These are phyloP conservation scores for Otocyon megalotis DNA, from an alignment of 2,113 vertebrate species.

Conservation along the genomic window DNA sequence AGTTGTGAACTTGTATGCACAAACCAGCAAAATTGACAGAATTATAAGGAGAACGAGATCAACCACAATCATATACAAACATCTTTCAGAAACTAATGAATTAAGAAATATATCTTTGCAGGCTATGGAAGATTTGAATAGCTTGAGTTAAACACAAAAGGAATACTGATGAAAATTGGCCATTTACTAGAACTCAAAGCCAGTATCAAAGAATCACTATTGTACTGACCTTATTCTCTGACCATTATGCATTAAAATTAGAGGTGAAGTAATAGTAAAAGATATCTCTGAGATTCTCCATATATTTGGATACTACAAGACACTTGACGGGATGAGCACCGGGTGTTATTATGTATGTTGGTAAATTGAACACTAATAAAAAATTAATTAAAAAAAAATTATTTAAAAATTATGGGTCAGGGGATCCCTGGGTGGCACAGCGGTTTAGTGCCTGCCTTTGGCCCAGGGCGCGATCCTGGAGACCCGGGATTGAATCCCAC, in stretches of 20 bases:
- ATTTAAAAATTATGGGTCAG: not conserved
- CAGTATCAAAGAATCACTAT: not conserved
- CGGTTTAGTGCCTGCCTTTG: too few relatives aligned
- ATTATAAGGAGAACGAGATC: not conserved
- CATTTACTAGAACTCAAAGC: not conserved
- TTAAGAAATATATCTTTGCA: slow-evolving; percentile 3
- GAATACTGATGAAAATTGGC: not conserved
- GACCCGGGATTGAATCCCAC: too few relatives aligned
- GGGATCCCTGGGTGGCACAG: too few relatives aligned
- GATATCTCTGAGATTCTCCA: not conserved
- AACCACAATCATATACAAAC: not conserved
- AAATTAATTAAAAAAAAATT: too few relatives aligned
- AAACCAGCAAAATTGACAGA: slow-evolving; percentile 1
- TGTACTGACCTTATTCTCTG: not conserved
- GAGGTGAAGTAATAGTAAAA: not conserved
- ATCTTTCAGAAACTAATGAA: slow-evolving; percentile 13
- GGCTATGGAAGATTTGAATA: not conserved
- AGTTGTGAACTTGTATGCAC: not conserved
- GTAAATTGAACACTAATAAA: too few relatives aligned
- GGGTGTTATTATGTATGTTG: too few relatives aligned
- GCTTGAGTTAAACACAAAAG: not conserved
- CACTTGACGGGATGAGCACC: too few relatives aligned
- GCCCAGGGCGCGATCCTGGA: too few relatives aligned
- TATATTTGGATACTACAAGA: not conserved
- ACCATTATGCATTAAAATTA: not conserved